These are phyloP conservation scores for Nudaria mundana DNA, from an alignment of 2,888 invertebrate species.

Conservation along the genomic window DNA sequence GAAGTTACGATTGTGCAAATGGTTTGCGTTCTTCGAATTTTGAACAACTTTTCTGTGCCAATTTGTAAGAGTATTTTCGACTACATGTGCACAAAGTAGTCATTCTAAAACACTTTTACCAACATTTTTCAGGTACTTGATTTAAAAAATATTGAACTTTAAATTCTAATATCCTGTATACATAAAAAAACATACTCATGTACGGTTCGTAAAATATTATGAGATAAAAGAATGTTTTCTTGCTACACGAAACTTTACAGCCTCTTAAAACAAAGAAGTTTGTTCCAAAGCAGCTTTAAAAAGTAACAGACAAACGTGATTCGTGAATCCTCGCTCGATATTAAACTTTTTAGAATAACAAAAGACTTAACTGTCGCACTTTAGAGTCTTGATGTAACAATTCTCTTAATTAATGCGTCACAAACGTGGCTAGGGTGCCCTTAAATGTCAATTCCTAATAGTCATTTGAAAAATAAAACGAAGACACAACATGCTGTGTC, in stretches of 20 bases:
- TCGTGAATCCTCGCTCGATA: slow-evolving; percentile 35
- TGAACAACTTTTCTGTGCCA: no score
- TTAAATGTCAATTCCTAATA: slow-evolving; percentile 43
- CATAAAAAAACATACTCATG: neutral
- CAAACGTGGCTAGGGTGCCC: slow-evolving; percentile 39
- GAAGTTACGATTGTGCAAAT: no score
- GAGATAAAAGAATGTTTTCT: slow-evolving; percentile 14
- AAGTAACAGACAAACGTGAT: slow-evolving; percentile 31
- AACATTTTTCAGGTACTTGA: no score
- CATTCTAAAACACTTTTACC: no score
- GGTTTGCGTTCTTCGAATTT: no score
- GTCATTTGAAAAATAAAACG: slow-evolving; percentile 44
- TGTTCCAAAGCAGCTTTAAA: slow-evolving; percentile 26
- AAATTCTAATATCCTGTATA: neutral
- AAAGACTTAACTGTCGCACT: slow-evolving; percentile 38
- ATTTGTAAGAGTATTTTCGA: no score
- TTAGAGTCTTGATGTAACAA: slow-evolving; percentile 39
- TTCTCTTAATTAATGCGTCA: slow-evolving; percentile 45
- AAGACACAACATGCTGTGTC: slow-evolving; percentile 32
- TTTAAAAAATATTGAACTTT: neutral
- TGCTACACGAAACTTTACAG: slow-evolving; percentile 17
- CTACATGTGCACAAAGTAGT: no score
- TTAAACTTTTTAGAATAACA: slow-evolving; percentile 44
- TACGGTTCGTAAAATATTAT: slow-evolving; percentile 8
- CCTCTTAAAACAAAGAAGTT: slow-evolving; percentile 27